Evolutionary conservation across 2,888 invertebrate genomes (phyloP).

Genomic region (Scrobipalpa costella): DNA sequence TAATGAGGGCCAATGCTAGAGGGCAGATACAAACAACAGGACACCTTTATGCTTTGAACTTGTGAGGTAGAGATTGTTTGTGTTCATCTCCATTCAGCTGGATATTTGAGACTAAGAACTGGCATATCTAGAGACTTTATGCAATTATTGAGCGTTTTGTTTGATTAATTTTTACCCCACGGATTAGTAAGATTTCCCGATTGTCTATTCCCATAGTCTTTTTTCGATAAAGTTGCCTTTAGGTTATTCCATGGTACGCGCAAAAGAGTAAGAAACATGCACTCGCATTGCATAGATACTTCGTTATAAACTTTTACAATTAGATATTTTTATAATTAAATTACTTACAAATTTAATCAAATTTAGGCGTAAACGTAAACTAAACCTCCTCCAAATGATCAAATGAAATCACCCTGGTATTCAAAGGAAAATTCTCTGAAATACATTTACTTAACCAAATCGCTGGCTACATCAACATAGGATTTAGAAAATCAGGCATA

Average conservation of each 20-base stretch:
- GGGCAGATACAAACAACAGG: constrained; percentile 24
- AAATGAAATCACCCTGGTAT: background rate
- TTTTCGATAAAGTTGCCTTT: no score
- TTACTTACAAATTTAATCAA: no score
- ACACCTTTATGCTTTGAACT: constrained; percentile 19
- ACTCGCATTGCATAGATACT: no score
- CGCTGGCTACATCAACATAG: constrained; percentile 39
- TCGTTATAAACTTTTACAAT: no score
- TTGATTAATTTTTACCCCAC: no score
- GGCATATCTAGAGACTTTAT: background rate
- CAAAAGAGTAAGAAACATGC: no score
- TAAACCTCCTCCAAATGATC: no score
- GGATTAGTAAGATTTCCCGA: no score
- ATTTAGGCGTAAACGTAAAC: background rate
- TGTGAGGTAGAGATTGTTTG: background rate
- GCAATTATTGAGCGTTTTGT: no score
- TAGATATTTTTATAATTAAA: no score
- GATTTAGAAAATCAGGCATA: constrained; percentile 29
- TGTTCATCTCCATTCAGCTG: background rate
- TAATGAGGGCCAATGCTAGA: constrained; percentile 5
- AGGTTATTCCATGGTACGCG: no score
- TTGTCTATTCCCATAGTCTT: no score
- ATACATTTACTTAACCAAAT: constrained; percentile 44
- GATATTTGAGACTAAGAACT: background rate
- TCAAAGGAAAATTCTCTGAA: constrained; percentile 30